Evolutionary conservation across 2,113 vertebrate species (phyloP), one percentile per base, ranked within the genome.

Genomic region (Erythrocercus mccallii): DNA sequence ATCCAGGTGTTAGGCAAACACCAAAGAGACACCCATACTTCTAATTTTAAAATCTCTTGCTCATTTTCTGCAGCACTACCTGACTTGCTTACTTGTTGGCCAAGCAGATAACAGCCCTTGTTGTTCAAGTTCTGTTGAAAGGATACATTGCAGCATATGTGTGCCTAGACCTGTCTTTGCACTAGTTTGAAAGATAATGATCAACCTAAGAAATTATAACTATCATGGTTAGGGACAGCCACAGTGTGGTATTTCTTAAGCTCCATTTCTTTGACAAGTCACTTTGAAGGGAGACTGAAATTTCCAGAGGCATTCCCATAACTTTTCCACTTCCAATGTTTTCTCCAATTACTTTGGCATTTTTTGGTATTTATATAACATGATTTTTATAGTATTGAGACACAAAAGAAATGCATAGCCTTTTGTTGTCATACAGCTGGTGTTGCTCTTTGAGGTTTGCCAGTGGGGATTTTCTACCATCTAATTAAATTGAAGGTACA

Each of bases 401-500:
- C 3, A 15, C 47, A 48, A 27, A 92, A 92, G 51, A 61, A 88
- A 88, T 69, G 45, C 6, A 0, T 84, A 76, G 69, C 53, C 58
- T 86, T 82, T 92, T 81, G 71, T 50, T 95, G 78, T 76, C 81
- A 47, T 60, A 45, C 84, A 82, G 45, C 58, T 93, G 51, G 35
- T 35, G 37, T 79, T 94, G 83, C 50, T 86, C 56, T 78, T 56
- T 74, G 79, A 88, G 60, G 50, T 79, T 96, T 92, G 88, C 92
- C 94, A 94, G 4, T 35, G 86, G 93, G 78, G 64, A 86, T 90
- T 96, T 96, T 96, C 84, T 96, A 47, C 72, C 84, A 68, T 88
- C 78, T 96, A 92, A 93, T 94, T 96, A 96, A 95, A 92, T 81
- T 56, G 88, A 93, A 95, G 48, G 86, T 81, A 53, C 44, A 84